phyloP scores from a whole-genome alignment of 1,140 invertebrate genomes.

The Leucophenga varia region DNA sequence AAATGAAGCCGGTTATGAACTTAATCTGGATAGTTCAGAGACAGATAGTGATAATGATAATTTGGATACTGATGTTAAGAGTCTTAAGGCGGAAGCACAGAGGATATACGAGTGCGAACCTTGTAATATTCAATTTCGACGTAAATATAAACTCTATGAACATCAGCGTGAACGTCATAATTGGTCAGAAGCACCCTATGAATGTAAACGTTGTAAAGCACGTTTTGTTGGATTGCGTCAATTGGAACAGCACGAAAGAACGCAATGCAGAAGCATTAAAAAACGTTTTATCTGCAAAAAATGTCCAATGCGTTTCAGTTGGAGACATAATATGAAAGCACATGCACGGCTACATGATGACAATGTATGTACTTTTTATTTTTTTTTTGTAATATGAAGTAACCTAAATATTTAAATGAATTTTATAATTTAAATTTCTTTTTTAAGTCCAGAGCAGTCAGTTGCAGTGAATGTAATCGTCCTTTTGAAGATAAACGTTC shows the following conservation, averaged over 20 bases:
- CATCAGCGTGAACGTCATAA: background rate
- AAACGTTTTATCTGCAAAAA: constrained; percentile 23
- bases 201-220: constrained; percentile 12
- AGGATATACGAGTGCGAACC: constrained; percentile 37
- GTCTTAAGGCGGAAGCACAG: no score
- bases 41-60: constrained; percentile 35
- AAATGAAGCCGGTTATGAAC: constrained; percentile 38
- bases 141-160: constrained; percentile 21
- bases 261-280: constrained; percentile 15
- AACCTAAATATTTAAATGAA: background rate
- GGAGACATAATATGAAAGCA: constrained; percentile 31
- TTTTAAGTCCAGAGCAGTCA: constrained; percentile 31
- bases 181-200: background rate
- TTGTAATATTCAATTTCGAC: constrained; percentile 10
- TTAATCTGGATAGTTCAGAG: constrained; percentile 41
- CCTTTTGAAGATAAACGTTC: no score
- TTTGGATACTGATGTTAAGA: constrained; percentile 30
- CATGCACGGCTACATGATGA: constrained; percentile 33
- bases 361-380: no score
- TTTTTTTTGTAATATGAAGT: no score
- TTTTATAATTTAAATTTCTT: background rate
- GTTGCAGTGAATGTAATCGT: no score
- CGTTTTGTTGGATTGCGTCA: constrained; percentile 8
- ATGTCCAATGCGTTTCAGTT: constrained; percentile 41
- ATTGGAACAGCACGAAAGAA: constrained; percentile 12